phyloP scores from a whole-genome alignment of 2,888 invertebrate genomes.

The Agriopis aurantiaria region DNA sequence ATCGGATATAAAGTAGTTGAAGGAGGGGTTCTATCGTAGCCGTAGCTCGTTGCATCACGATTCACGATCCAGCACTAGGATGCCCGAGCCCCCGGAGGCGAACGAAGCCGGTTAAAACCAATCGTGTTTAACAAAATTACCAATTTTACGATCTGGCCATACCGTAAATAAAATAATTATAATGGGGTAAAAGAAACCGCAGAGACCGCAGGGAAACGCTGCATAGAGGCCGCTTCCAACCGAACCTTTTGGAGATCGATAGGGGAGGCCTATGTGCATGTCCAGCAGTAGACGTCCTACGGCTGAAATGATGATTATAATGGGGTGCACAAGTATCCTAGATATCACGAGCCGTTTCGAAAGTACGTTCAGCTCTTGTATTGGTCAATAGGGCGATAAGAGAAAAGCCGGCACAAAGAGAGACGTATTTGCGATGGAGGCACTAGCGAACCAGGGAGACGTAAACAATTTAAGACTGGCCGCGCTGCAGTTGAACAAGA shows the following conservation, averaged over 20 bases:
- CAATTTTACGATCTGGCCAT: neutral
- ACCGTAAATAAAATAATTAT: neutral
- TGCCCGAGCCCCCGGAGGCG: slow-evolving; percentile 9
- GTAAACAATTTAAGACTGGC: slow-evolving; percentile 75
- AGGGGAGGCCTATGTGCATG: too few species aligned
- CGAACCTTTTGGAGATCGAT: too few species aligned
- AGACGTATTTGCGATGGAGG: slow-evolving; percentile 31
- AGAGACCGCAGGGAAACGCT: too few species aligned
- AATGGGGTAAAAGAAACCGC: neutral
- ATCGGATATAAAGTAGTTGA: slow-evolving; percentile 23
- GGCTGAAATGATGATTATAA: too few species aligned
- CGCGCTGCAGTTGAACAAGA: slow-evolving; percentile 65
- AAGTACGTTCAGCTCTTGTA: neutral
- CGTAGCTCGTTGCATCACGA: slow-evolving; percentile 23
- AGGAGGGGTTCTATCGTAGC: slow-evolving; percentile 2
- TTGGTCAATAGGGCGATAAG: slow-evolving; percentile 51
- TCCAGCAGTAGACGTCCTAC: too few species aligned
- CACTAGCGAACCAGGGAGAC: slow-evolving; percentile 59
- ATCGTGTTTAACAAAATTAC: slow-evolving; percentile 18
- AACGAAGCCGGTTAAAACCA: slow-evolving; percentile 12
- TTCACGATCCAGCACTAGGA: slow-evolving; percentile 13
- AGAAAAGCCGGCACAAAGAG: slow-evolving; percentile 42
- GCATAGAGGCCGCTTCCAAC: too few species aligned
- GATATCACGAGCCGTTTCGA: neutral
- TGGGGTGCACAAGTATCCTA: too few species aligned